Conservation (phyloP, 2,888 invertebrate species). For the Aphodius granarius region DNA sequence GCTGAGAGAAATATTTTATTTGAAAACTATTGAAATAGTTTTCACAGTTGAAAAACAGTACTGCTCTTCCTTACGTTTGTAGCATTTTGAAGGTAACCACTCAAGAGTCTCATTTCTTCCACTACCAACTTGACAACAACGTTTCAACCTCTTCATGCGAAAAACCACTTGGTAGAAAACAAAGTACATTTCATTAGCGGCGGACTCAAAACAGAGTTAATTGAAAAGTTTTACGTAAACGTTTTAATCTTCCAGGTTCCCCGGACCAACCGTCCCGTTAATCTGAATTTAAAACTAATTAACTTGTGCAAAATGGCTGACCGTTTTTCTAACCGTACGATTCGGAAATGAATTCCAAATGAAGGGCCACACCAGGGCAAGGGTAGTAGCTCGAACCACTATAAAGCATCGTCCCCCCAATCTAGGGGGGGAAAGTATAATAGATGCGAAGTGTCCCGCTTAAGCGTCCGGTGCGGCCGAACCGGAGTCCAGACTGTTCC, state of each 20-base stretch:
- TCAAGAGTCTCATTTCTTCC: background rate
- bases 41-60: background rate
- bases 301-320: slow-evolving; percentile 36
- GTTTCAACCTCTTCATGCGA: background rate
- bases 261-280: slow-evolving; percentile 29
- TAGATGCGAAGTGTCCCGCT: slow-evolving; percentile 25
- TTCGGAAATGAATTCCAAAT: slow-evolving; percentile 38
- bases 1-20: no score
- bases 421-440: slow-evolving; percentile 16
- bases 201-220: slow-evolving; percentile 17
- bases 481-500: background rate
- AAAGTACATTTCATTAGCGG: slow-evolving; percentile 1
- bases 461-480: slow-evolving; percentile 18
- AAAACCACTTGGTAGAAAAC: background rate
- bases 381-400: slow-evolving; percentile 1
- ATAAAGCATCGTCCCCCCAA: background rate
- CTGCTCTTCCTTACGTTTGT: background rate
- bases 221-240: slow-evolving; percentile 26
- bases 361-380: slow-evolving; percentile 10
- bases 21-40: background rate
- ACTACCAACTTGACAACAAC: background rate
- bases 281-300: slow-evolving; percentile 41
- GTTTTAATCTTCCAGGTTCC: slow-evolving; percentile 29
- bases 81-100: no score
- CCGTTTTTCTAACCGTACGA: slow-evolving; percentile 38